phyloP scores from a whole-genome alignment of 2,888 invertebrate species.

The Rhogogaster chlorosoma region DNA sequence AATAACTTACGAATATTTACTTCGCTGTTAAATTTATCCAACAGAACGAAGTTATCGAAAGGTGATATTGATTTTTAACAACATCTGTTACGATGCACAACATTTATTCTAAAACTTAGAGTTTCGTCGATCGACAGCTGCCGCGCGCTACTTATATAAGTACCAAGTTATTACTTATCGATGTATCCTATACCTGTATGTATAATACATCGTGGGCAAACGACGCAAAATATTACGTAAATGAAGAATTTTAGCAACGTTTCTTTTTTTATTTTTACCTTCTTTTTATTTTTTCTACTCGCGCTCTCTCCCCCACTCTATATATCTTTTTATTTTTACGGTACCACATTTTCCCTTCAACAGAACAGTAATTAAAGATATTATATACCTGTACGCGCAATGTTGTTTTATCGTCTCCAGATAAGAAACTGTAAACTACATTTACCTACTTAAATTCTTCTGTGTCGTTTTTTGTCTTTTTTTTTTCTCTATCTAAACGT shows the following conservation, averaged over 20 bases:
- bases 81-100: conserved; percentile 15
- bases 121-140: conserved; percentile 23
- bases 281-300: neutral
- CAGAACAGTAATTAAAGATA: neutral
- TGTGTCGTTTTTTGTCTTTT: neutral
- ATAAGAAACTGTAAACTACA: neutral
- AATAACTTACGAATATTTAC: neutral
- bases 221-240: neutral
- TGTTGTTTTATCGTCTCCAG: neutral
- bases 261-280: neutral
- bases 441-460: neutral
- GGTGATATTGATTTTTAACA: conserved; percentile 22
- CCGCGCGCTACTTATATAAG: neutral
- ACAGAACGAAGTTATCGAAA: neutral
- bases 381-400: neutral
- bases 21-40: neutral
- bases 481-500: neutral
- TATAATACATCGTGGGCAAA: neutral
- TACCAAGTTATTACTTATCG: neutral
- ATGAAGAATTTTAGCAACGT: neutral
- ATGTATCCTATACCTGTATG: neutral
- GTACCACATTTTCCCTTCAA: neutral
- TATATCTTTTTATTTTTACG: neutral
- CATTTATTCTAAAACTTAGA: conserved; percentile 41
- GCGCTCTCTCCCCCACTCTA: neutral